phyloP scores from a whole-genome alignment of 64 coral and sea anemone genomes.

The Orbicella faveolata region DNA sequence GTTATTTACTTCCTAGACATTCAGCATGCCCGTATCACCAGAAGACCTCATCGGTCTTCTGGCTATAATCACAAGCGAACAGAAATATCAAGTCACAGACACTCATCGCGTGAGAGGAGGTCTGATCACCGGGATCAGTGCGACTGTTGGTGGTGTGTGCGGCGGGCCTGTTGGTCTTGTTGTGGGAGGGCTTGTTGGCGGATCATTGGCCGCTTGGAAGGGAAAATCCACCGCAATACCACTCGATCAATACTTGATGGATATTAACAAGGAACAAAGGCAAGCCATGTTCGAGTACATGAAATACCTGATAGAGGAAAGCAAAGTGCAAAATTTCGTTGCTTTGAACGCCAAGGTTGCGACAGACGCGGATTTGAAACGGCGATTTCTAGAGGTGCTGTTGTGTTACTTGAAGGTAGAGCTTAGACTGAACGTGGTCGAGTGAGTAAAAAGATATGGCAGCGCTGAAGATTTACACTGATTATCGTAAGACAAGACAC shows the following conservation, averaged over 20 bases:
- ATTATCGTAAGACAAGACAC: not conserved
- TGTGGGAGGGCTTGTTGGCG: slow-evolving; percentile 76
- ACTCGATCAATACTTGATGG: slow-evolving; percentile 77
- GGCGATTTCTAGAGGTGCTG: slow-evolving; percentile 77
- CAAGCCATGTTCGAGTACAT: slow-evolving; percentile 76
- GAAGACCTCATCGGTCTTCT: slow-evolving; percentile 80
- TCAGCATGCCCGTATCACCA: slow-evolving; percentile 56
- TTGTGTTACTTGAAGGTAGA: slow-evolving; percentile 85
- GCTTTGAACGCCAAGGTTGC: slow-evolving; percentile 84
- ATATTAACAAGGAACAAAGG: slow-evolving; percentile 84
- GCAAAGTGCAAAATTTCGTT: slow-evolving; percentile 72
- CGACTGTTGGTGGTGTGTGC: slow-evolving; percentile 80
- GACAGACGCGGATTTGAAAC: slow-evolving; percentile 57
- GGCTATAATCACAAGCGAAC: slow-evolving; percentile 67
- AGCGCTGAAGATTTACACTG: too few relatives aligned
- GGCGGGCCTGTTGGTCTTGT: slow-evolving; percentile 74
- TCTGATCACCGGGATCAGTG: slow-evolving; percentile 49
- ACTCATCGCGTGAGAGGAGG: slow-evolving; percentile 63
- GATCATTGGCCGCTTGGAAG: slow-evolving; percentile 79
- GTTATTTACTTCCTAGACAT: not conserved
- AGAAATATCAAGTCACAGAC: slow-evolving; percentile 51
- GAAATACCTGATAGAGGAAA: slow-evolving; percentile 79
- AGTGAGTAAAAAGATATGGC: not conserved
- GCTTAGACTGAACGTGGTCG: slow-evolving; percentile 13
- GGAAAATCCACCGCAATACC: slow-evolving; percentile 45